Base-by-base conservation (phyloP, 2,888 invertebrate species). In the Pseudoips prasinana region DNA sequence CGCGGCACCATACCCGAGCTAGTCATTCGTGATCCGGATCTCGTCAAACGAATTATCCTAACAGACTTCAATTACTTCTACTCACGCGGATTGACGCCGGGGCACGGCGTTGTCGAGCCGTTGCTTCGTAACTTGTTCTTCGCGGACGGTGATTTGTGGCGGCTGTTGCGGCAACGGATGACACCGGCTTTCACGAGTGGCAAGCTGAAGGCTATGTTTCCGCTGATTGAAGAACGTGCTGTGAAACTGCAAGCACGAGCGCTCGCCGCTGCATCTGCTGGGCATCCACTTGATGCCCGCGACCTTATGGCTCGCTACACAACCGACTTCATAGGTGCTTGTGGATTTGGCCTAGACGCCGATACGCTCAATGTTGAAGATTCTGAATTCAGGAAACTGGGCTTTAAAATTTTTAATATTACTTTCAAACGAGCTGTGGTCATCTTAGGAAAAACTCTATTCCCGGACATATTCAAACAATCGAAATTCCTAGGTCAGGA, bases 241-340 rank as follows among this genome's bases (percentile, higher is more conserved):
- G 73, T 74, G 51, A 42, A 53, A 4, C 48, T 79, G 37, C 73
- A 68, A 41, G 33, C 50, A 18, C 58, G 67, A 1, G 46, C 61
- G 7, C 47, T 58, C 3, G 25, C 23, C 1, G 57, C 64, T 2
- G 51, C 67, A 7, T 39, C 44, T 7, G 31, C 45, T 0, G 62
- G 57, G 1, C 39, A 29, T n/a, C 34, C 60, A 4, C 18, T 74
- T 2, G 78, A 79, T 46, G 75, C 70, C 2, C 63, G 78, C 0
- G 80, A 82, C 33, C 65, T 79, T 10, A 77, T 80, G 80, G 75
- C 71, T n/a, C 67, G 79, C 4, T 79, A 73, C 51, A 80, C 78
- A 11, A 80, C 73, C 7, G 81, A 80, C 45, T 75, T 80, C 45
- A 79, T 81, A 27, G 79, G 81, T 4, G 77, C 79, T 10, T 74